A percentile compares a stretch with the other conserved stretches of the same genome.
These are phyloP conservation scores for Auanema sp. DNA, from an alignment of 2,888 invertebrate genomes.

Conservation along the genomic window DNA sequence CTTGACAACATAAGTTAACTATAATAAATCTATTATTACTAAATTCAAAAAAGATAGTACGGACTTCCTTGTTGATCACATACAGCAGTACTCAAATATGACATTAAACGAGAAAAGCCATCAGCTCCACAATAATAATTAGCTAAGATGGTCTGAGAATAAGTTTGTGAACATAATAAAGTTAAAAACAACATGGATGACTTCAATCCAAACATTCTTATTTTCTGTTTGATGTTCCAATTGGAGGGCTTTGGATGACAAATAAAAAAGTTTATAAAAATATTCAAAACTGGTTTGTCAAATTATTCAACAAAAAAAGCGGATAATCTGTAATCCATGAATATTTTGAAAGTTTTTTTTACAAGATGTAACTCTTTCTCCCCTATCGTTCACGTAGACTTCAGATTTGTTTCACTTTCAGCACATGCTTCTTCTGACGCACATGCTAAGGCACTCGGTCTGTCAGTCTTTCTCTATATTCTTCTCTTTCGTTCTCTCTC, in stretches of 20 bases:
- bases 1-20: conserved; percentile 41
- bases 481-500: conserved; percentile 17
- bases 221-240: too few species aligned
- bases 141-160: too few species aligned
- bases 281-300: too few species aligned
- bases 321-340: conserved; percentile 1
- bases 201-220: too few species aligned
- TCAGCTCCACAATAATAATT: conserved; percentile 19
- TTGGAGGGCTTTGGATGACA: too few species aligned
- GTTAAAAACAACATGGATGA: too few species aligned
- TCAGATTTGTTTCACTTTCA: not conserved
- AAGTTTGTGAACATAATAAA: too few species aligned
- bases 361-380: not conserved
- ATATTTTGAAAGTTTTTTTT: not conserved
- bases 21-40: conserved; percentile 9
- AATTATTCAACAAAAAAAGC: not conserved
- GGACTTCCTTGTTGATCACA: conserved; percentile 19
- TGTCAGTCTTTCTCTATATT: not conserved
- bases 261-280: too few species aligned
- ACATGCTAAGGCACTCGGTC: not conserved
- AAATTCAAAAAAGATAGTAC: not conserved
- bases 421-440: not conserved
- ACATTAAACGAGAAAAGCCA: conserved; percentile 11
- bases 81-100: conserved; percentile 9
- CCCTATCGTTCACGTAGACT: not conserved